Evolutionary conservation across 2,113 vertebrate genomes (phyloP).

Genomic region (Formicarius rufipectus): DNA sequence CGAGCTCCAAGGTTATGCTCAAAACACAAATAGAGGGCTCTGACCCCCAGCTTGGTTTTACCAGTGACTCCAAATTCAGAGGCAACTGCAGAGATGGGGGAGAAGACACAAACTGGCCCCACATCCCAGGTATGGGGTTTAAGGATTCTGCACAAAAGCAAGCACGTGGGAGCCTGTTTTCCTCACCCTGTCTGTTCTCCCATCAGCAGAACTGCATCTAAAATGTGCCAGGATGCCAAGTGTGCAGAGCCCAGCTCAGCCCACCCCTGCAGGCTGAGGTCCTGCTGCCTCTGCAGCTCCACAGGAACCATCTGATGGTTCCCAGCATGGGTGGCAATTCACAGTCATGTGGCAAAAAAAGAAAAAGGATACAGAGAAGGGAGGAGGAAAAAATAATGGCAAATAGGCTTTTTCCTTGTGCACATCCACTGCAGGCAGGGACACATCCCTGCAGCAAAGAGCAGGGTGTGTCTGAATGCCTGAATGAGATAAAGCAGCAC

Average conservation of each 20-base stretch:
- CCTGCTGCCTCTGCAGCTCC: neutral
- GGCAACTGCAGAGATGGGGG: neutral
- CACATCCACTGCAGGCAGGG: neutral
- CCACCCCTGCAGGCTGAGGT: neutral
- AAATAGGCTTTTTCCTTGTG: neutral
- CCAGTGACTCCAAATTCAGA: neutral
- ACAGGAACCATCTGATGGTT: neutral
- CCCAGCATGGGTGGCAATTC: neutral
- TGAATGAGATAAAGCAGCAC: neutral
- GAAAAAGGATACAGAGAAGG: neutral
- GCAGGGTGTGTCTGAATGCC: conserved; percentile 1
- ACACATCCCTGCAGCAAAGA: neutral
- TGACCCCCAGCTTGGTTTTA: neutral
- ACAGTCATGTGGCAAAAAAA: neutral
- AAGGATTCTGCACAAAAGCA: neutral
- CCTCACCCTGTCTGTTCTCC: conserved; percentile 11
- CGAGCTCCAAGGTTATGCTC: neutral
- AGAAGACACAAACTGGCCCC: neutral
- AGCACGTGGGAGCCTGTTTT: neutral
- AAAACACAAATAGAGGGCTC: neutral
- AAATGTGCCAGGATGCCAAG: neutral
- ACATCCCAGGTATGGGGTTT: neutral
- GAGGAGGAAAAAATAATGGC: neutral
- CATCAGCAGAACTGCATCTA: neutral
- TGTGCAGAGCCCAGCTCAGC: neutral